Conservation (phyloP, 2,888 invertebrate genomes). For the Melanophora roralis region DNA sequence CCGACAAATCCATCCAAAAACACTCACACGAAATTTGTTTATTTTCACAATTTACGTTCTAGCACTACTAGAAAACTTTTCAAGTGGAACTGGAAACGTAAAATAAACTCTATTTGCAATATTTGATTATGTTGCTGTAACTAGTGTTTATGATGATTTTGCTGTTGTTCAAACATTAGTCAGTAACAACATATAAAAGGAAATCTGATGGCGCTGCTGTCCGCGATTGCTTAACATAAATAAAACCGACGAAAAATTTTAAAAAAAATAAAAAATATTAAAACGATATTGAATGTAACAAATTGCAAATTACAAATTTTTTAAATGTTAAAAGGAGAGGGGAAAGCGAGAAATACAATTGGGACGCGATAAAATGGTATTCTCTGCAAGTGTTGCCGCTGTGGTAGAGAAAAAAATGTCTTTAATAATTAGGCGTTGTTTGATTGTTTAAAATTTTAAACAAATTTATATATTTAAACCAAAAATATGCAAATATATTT, state of each 20-base stretch:
- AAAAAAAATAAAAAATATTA: conserved; percentile 18
- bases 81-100: conserved; percentile 65
- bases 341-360: conserved; percentile 42
- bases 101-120: conserved; percentile 60
- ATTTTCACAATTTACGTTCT: conserved; percentile 61
- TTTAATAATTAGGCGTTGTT: too few relatives aligned
- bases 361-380: conserved; percentile 62
- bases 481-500: too few relatives aligned
- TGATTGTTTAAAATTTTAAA: too few relatives aligned
- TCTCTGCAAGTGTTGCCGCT: conserved; percentile 62
- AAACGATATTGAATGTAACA: conserved; percentile 1
- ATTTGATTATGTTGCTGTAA: conserved; percentile 22
- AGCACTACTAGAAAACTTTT: conserved; percentile 63
- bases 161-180: conserved; percentile 45
- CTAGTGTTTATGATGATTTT: conserved; percentile 22
- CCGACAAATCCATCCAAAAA: too few relatives aligned
- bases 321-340: conserved; percentile 1
- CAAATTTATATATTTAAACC: too few relatives aligned
- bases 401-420: not conserved
- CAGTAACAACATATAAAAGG: conserved; percentile 46
- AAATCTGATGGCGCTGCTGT: conserved; percentile 38
- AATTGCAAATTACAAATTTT: conserved; percentile 23
- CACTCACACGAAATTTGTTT: conserved; percentile 23
- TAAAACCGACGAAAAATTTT: conserved; percentile 15
- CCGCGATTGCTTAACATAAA: not conserved